Evolutionary conservation across 2,113 vertebrate genomes (phyloP).

Genomic region (Stictonetta naevosa): DNA sequence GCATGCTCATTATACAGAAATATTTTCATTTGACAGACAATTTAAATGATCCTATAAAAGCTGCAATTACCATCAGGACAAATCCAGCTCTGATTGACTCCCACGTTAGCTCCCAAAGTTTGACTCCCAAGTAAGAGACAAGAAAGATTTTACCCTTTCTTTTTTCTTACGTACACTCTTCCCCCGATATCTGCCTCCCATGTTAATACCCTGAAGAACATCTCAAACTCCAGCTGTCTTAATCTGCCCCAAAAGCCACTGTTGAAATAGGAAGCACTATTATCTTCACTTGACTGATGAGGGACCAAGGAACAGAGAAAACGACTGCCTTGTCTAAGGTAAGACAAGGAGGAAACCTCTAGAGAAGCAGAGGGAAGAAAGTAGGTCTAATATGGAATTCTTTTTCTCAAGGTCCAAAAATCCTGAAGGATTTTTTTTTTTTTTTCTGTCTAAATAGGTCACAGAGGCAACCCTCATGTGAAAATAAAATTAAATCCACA

Average conservation of each 20-base stretch:
- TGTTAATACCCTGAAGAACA: not conserved
- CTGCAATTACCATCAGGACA: constrained; percentile 71
- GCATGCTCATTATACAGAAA: constrained; percentile 70
- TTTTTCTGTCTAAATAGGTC: not conserved
- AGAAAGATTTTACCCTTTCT: constrained; percentile 22
- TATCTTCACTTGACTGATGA: not conserved
- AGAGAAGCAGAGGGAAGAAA: not conserved
- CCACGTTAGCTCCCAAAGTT: constrained; percentile 50
- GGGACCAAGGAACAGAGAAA: not conserved
- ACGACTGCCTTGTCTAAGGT: not conserved
- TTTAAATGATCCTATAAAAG: constrained; percentile 69
- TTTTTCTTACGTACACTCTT: not conserved
- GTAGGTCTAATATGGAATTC: not conserved
- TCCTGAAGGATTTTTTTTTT: not conserved
- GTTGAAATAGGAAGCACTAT: not conserved
- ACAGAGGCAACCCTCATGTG: not conserved
- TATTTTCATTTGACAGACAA: constrained; percentile 73
- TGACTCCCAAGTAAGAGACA: constrained; percentile 15
- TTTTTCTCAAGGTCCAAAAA: not conserved
- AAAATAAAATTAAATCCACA: not conserved
- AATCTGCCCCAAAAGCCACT: not conserved
- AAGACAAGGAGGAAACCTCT: not conserved
- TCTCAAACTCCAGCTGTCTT: not conserved
- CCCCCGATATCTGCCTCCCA: not conserved
- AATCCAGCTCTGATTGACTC: constrained; percentile 67